Evolutionary conservation across 1,140 invertebrate genomes (phyloP), one percentile per base, ranked within the genome.

Genomic region (Heterodera schachtii): DNA sequence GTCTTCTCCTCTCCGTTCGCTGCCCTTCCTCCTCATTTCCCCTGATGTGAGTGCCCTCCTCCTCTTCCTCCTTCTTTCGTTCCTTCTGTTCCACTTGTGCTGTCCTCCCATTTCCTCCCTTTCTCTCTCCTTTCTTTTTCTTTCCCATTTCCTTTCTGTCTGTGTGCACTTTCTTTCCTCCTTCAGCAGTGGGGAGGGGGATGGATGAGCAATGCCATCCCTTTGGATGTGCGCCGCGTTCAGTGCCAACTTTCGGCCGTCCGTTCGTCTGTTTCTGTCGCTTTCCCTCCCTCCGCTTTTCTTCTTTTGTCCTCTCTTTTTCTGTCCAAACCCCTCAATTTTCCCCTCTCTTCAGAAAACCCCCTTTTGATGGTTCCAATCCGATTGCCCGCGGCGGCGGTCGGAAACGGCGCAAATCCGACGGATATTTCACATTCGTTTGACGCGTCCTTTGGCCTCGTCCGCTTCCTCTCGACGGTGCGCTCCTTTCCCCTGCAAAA

Each of bases 401-500:
- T n/a, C 89, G 87, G 75, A 89, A 89, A 75, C 89, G 88, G 41
- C 79, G 88, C 74, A 89, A 89, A 79, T 87, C 85, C 13, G 88
- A 89, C 77, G 88, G 88, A 43, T 89, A 89, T 82, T 89, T 89
- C 88, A 89, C 88, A 60, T 89, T 89, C 82, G 88, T 89, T 60
- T 89, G 79, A 83, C 43, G 19, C 21, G 49, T 19, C 57, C 6
- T 52, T 52, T 52, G 49, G 49, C 49, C 49, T 52, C 49, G 6
- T 52, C 49, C 6, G 49, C 11, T 52, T 11, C 11, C 49, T 64
- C 57, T 64, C 57, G 57, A 64, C 57, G 57, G 57, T 64, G 57
- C 57, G 9, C 16, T 19, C 57, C 16, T 19, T 19, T 64, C 3
- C 57, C 16, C 57, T 19, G 0, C 57, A 52, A 52, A 8, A 11